Evolutionary conservation across 2,797 vertebrate species (phyloP), one percentile per base, ranked within the genome.

Genomic region (Falco cherrug): DNA sequence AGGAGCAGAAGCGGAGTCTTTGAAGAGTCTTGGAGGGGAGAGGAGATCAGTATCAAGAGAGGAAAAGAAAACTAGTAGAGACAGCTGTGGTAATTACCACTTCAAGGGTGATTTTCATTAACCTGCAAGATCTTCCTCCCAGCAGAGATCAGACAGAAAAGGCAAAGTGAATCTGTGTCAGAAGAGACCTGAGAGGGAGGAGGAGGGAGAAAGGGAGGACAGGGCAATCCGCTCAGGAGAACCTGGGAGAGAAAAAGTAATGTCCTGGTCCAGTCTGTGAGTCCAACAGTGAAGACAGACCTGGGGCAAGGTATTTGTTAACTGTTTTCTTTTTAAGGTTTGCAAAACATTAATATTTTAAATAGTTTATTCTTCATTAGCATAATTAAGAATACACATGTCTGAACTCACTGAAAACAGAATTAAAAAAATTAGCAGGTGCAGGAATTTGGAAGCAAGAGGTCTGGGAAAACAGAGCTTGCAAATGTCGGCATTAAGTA

Each of bases 391-490:
- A 97, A 93, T 85, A 92, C 69, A 93, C 89, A 90, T 93, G 57
- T 78, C 90, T 96, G 89, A 97, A 89, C 79, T 95, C 94, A 84
- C 87, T 97, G 93, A 96, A 97, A 98, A 97, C 91, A 97, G 96
- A 97, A 97, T 97, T 96, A 39, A 97, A 92, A 74, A 96, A 97
- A 96, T 97, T 97, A 97, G 83, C 94, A 98, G 95, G 93, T 97
- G 93, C 84, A 90, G 87, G 84, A 68, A 93, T 97, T 84, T 95
- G 73, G 86, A 96, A 97, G 94, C 16, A 67, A 95, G 95, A 90
- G 93, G 41, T 84, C 94, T 93, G 84, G 78, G 90, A 87, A 97
- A 97, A 96, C 20, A 71, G 84, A 86, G 89, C 75, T 96, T 90
- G 82, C 85, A 93, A 96, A 93, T 80, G 85, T 92, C 76, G 54